Percentiles rank a stretch among this genome's conserved stretches.
These are phyloP conservation scores for Polyodon spathula DNA, from an alignment of 2,113 vertebrate genomes.

Conservation along the genomic window DNA sequence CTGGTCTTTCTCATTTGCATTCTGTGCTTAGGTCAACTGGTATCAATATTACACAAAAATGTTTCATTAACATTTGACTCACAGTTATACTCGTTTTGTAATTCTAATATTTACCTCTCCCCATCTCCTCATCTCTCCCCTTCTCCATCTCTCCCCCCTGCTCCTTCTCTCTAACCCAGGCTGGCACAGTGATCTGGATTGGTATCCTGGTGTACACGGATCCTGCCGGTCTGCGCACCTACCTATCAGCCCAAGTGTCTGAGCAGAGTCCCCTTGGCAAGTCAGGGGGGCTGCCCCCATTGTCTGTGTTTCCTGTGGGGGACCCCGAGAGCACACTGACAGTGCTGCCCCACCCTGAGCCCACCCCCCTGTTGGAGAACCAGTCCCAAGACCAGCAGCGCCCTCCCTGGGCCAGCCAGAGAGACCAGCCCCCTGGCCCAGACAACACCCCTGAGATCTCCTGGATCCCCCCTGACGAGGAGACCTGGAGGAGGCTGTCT, in stretches of 20 bases:
- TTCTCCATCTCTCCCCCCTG: too few relatives aligned
- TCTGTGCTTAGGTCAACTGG: too few relatives aligned
- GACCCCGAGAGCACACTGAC: conserved; percentile 70
- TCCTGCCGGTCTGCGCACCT: conserved; percentile 81
- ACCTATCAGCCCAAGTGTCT: conserved; percentile 82
- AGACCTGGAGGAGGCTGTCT: conserved; percentile 88
- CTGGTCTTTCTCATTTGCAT: too few relatives aligned
- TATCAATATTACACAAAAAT: too few relatives aligned
- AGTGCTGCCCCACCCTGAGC: conserved; percentile 63
- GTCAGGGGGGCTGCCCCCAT: conserved; percentile 58
- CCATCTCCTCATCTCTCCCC: too few relatives aligned
- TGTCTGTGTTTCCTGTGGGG: conserved; percentile 70
- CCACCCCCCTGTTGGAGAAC: conserved; percentile 67
- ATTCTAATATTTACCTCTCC: too few relatives aligned
- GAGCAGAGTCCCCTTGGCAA: conserved; percentile 86
- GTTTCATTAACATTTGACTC: too few relatives aligned
- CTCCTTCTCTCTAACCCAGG: too few relatives aligned
- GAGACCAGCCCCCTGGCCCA: conserved; percentile 22
- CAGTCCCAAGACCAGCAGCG: conserved; percentile 62
- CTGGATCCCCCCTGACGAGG: conserved; percentile 84
- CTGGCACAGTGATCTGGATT: conserved; percentile 92
- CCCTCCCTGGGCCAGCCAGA: conserved; percentile 21
- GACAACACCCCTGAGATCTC: conserved; percentile 71
- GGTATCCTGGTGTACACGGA: conserved; percentile 94
- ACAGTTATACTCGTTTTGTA: too few relatives aligned